A percentile compares a stretch with the other conserved stretches of the same genome.
phyloP scores from a whole-genome alignment of 2,888 invertebrate species.

The Aphodius sticticus region DNA sequence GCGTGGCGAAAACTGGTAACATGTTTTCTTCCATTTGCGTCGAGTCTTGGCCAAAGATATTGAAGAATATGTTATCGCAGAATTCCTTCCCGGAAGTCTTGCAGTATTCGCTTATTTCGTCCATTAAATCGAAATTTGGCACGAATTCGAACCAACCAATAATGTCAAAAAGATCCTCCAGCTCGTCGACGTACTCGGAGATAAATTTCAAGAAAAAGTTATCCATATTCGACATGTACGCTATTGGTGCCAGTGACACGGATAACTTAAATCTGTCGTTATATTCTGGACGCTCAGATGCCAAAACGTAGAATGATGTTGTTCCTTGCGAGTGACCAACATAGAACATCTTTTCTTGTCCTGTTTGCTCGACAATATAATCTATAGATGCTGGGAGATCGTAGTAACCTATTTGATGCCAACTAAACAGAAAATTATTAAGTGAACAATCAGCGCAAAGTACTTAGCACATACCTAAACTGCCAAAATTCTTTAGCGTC shows the following conservation, averaged over 20 bases:
- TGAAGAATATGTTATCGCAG: constrained; percentile 73
- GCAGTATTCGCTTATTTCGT: constrained; percentile 64
- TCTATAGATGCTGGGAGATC: constrained; percentile 82
- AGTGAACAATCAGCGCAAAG: background rate
- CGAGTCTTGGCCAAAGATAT: constrained; percentile 69
- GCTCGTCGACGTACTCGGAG: constrained; percentile 25
- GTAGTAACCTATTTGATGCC: constrained; percentile 79
- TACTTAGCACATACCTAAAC: constrained; percentile 49
- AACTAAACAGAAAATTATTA: constrained; percentile 52
- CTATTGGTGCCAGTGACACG: constrained; percentile 70
- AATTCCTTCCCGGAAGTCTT: constrained; percentile 66
- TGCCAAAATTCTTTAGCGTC: constrained; percentile 67
- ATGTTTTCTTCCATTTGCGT: constrained; percentile 61
- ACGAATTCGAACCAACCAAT: constrained; percentile 71
- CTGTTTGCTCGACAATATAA: constrained; percentile 66
- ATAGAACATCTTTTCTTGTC: constrained; percentile 68
- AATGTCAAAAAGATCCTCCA: constrained; percentile 50
- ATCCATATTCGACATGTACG: constrained; percentile 61
- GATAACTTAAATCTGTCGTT: constrained; percentile 67
- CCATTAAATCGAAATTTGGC: constrained; percentile 64
- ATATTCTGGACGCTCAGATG: constrained; percentile 65
- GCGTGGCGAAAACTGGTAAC: constrained; percentile 32
- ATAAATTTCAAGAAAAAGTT: constrained; percentile 61
- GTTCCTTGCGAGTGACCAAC: constrained; percentile 76
- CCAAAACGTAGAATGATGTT: constrained; percentile 70